phyloP scores from a whole-genome alignment of 2,113 vertebrate species.

The Trogon surrucura region DNA sequence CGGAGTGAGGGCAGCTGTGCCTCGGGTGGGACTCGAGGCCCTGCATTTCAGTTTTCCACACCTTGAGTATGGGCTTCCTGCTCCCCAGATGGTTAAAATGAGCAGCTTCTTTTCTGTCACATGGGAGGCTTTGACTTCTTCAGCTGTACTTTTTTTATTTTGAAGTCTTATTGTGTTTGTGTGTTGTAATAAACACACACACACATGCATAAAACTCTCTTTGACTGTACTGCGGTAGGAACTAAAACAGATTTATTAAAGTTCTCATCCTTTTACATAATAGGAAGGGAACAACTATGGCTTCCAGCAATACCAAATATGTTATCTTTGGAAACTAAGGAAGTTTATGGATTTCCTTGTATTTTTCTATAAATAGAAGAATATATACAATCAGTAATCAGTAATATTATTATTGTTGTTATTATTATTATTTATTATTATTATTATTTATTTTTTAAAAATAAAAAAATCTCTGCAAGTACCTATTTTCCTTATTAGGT shows the following conservation, averaged over 20 bases:
- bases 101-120: accelerated
- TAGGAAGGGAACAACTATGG: background rate
- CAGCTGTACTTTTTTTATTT: background rate
- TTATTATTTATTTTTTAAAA: background rate
- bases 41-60: background rate
- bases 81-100: background rate
- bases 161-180: background rate
- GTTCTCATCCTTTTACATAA: background rate
- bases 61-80: background rate
- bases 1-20: background rate
- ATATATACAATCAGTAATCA: background rate
- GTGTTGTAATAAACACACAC: background rate
- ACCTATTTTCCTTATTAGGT: background rate
- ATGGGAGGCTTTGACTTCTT: background rate
- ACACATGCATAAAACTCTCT: background rate
- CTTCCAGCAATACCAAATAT: background rate
- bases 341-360: background rate
- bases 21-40: background rate
- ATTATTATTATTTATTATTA: background rate
- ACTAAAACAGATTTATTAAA: background rate
- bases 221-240: background rate
- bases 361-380: background rate
- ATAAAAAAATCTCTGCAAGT: background rate
- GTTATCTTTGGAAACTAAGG: background rate
- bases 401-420: background rate